These are phyloP conservation scores for Smittia sp. DNA, from an alignment of 2,888 invertebrate species.

Conservation along the genomic window DNA sequence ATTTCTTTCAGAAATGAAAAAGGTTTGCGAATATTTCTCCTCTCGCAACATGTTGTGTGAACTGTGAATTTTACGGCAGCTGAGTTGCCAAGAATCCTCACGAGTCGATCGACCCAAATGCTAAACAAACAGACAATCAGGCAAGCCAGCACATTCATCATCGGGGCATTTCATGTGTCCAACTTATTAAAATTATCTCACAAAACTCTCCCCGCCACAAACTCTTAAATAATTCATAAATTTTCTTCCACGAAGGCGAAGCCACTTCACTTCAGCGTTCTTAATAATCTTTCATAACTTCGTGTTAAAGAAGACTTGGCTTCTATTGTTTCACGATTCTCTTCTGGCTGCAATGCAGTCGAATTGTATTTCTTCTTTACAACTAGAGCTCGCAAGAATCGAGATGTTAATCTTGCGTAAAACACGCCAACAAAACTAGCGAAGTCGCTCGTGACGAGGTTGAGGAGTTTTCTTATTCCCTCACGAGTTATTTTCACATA, in stretches of 20 bases:
- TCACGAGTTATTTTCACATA: conserved; percentile 35
- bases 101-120: too few relatives aligned
- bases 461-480: conserved; percentile 25
- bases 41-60: conserved; percentile 7
- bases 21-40: background rate
- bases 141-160: conserved; percentile 38
- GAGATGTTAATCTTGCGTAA: conserved; percentile 45
- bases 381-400: conserved; percentile 39
- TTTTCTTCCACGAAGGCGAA: conserved; percentile 10
- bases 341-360: background rate
- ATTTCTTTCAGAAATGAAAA: background rate
- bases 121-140: conserved; percentile 9
- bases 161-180: conserved; percentile 38
- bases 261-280: conserved; percentile 15
- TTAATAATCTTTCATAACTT: conserved; percentile 9
- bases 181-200: conserved; percentile 38
- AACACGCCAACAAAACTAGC: conserved; percentile 44
- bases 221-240: conserved; percentile 41
- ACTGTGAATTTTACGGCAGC: background rate
- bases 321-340: conserved; percentile 16
- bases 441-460: conserved; percentile 27
- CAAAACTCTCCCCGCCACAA: conserved; percentile 24
- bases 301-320: background rate
- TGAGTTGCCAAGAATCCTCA: background rate
- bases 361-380: conserved; percentile 11